These are phyloP conservation scores for Calidris pugnax DNA, from an alignment of 2,113 vertebrate species.

Conservation along the genomic window DNA sequence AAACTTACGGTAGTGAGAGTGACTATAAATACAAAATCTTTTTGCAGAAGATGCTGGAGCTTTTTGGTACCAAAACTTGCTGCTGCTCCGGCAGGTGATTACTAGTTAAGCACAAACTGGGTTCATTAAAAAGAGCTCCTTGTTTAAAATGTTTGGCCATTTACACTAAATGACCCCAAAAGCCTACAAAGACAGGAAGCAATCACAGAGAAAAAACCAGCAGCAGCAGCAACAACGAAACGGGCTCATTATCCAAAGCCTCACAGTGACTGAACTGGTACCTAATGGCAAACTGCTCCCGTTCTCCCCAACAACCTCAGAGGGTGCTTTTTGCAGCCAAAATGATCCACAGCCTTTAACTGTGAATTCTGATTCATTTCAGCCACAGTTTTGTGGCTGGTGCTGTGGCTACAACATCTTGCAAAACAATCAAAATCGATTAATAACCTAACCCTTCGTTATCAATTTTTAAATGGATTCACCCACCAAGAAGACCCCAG, in stretches of 20 bases:
- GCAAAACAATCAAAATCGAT: neutral
- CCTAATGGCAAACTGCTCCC: neutral
- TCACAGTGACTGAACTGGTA: neutral
- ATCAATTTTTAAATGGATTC: neutral
- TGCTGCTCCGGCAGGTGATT: neutral
- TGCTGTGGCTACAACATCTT: neutral
- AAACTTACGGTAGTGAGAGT: neutral
- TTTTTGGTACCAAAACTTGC: neutral
- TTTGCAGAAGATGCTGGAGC: neutral
- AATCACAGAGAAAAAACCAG: neutral
- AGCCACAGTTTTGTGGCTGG: neutral
- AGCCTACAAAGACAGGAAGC: neutral
- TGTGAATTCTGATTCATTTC: neutral
- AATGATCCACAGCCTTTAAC: neutral
- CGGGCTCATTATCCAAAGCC: neutral
- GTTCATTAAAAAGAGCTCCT: neutral
- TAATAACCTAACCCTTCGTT: neutral
- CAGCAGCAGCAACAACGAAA: neutral
- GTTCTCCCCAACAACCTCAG: neutral
- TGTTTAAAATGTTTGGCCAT: neutral
- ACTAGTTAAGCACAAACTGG: neutral
- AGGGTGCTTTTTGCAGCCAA: neutral
- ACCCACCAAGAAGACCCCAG: neutral
- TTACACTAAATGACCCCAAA: neutral
- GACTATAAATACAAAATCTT: neutral